phyloP scores from a whole-genome alignment of 2,888 invertebrate genomes.

The Xanthia icteritia region DNA sequence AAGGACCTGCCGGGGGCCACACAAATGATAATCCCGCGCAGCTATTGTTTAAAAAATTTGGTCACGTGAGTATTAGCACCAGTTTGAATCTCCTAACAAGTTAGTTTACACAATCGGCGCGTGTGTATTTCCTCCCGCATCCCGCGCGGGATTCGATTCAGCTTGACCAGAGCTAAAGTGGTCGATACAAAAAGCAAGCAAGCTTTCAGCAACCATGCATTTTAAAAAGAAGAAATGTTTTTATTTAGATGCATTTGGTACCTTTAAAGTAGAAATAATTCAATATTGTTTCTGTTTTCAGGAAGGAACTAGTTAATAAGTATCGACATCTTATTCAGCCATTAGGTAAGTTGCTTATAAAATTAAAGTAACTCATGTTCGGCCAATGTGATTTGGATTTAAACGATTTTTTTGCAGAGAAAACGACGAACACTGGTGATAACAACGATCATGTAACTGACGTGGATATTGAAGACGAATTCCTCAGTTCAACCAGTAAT shows the following conservation, averaged over 20 bases:
- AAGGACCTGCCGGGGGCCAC: not conserved
- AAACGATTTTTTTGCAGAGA: conserved; percentile 26
- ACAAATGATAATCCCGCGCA: too few species aligned
- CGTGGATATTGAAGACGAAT: conserved; percentile 66
- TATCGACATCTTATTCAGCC: conserved; percentile 75
- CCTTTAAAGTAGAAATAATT: not conserved
- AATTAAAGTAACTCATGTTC: not conserved
- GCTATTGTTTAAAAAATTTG: not conserved
- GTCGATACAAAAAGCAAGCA: not conserved
- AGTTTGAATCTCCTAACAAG: not conserved
- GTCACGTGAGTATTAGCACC: not conserved
- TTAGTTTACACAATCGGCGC: not conserved
- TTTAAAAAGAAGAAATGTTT: too few species aligned
- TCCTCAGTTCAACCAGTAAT: conserved; percentile 66
- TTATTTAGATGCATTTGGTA: not conserved
- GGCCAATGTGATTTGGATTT: not conserved
- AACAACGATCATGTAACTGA: conserved; percentile 33
- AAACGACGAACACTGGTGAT: conserved; percentile 18
- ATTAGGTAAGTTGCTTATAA: conserved; percentile 69
- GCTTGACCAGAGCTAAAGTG: not conserved
- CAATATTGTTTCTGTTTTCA: conserved; percentile 68
- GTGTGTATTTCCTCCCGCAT: too few species aligned
- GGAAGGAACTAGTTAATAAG: conserved; percentile 77
- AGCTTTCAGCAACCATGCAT: not conserved
- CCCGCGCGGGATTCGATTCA: not conserved